phyloP scores from a whole-genome alignment of 2,888 invertebrate species.

The Magallana nippona region DNA sequence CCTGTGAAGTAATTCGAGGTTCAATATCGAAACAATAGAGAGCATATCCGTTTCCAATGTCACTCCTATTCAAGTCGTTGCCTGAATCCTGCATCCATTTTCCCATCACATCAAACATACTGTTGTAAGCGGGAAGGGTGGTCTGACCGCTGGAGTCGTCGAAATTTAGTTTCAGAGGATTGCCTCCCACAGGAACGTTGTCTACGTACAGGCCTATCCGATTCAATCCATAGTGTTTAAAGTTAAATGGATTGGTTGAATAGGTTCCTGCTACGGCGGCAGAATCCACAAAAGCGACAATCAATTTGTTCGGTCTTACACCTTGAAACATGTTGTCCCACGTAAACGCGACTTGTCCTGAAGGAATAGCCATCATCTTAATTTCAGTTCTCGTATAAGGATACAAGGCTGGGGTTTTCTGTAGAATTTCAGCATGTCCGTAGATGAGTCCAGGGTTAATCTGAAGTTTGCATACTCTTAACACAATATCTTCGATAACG shows the following conservation, averaged over 20 bases:
- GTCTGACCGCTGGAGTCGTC: constrained; percentile 10
- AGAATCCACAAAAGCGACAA: constrained; percentile 50
- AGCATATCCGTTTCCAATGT: constrained; percentile 36
- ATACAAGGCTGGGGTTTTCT: constrained; percentile 36
- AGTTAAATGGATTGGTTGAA: constrained; percentile 54
- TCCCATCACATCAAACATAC: constrained; percentile 45
- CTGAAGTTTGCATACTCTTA: constrained; percentile 37
- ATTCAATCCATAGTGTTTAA: constrained; percentile 49
- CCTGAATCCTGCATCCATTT: constrained; percentile 53
- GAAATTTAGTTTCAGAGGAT: constrained; percentile 37
- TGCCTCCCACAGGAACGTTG: constrained; percentile 51
- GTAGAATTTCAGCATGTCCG: constrained; percentile 48
- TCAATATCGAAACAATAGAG: constrained; percentile 37
- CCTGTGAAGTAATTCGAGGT: constrained; percentile 35
- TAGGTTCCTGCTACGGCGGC: constrained; percentile 49
- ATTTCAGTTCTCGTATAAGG: constrained; percentile 46
- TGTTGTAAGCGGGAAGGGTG: constrained; percentile 45
- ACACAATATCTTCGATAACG: too few relatives aligned
- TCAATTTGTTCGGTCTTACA: constrained; percentile 43
- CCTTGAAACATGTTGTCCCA: constrained; percentile 55
- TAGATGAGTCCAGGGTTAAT: constrained; percentile 53
- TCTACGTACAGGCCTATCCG: constrained; percentile 51
- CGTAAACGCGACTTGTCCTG: constrained; percentile 46
- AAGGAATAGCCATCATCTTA: constrained; percentile 46
- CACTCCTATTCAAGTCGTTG: constrained; percentile 37